Base-by-base conservation (phyloP, 2,888 invertebrate genomes). In the Phyllotreta striolata region DNA sequence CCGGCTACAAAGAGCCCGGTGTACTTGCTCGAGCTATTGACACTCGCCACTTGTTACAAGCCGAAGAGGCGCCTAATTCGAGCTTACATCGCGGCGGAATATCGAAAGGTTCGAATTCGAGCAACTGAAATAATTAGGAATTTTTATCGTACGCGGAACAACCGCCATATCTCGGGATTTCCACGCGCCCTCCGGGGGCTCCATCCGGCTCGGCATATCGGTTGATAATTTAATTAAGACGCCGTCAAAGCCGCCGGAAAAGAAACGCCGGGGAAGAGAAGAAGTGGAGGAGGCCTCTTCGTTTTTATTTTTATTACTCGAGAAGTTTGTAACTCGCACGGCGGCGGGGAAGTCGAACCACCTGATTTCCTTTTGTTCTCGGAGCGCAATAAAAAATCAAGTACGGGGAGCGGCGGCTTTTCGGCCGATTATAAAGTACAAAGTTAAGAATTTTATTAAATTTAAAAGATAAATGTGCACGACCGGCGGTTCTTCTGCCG, bases 221-320 rank as follows among this genome's bases (percentile, higher is more conserved):
- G 78, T 79, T 79, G 81, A 80, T 81, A 81, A 81, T 81, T 81
- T 81, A 81, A 81, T 81, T 81, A 81, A 80, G 80, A 61, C 77
- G 77, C 13, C 52, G 77, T 76, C 76, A 73, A 77, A 76, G 76
- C 76, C 46, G 13, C 41, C 14, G 39, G 13, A 34, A 43, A 59
- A 37, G 75, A 52, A 52, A 52, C 52, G 5, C n/a, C n/a, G n/a
- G n/a, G n/a, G n/a, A n/a, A n/a, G n/a, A n/a, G n/a, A n/a, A n/a
- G n/a, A n/a, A n/a, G n/a, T n/a, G n/a, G n/a, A n/a, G n/a, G n/a
- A n/a, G n/a, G n/a, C 67, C 55, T 66, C 69, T 74, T 74, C 74
- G 72, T 75, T 74, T 75, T 74, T 58, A 76, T 77, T 77, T 78
- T 78, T 78, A 78, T 77, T 77, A 75, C 75, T 69, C 66, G 66